phyloP scores from a whole-genome alignment of 1,140 invertebrate genomes.

The Neotoxoptera formosana region DNA sequence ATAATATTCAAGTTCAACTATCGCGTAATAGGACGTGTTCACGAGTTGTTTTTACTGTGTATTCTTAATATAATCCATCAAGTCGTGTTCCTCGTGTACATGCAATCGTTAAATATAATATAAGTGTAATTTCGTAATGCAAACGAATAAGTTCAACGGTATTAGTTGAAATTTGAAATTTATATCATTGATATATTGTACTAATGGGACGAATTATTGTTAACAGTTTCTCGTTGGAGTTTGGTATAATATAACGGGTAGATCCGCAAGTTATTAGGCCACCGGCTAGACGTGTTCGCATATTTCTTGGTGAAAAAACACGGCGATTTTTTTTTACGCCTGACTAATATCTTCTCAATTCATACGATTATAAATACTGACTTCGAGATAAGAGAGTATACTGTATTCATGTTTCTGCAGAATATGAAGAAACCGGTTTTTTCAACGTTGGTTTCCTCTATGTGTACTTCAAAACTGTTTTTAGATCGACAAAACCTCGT shows the following conservation, averaged over 20 bases:
- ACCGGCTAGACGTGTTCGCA: slow-evolving; percentile 29
- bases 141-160: not conserved
- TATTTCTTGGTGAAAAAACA: slow-evolving; percentile 43
- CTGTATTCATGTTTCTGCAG: slow-evolving; percentile 51
- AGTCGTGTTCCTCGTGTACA: not conserved
- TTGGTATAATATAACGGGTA: not conserved
- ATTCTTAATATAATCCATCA: not conserved
- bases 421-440: slow-evolving; percentile 56
- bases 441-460: slow-evolving; percentile 23
- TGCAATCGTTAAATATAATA: not conserved
- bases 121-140: not conserved
- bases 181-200: not conserved
- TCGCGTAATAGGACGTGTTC: not conserved
- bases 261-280: slow-evolving; percentile 4
- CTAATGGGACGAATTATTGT: not conserved
- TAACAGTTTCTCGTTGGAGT: not conserved
- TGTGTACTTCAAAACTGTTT: slow-evolving; percentile 47
- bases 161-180: not conserved
- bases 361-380: slow-evolving; percentile 51
- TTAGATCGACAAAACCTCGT: slow-evolving; percentile 35
- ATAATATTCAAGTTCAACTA: not conserved
- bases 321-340: slow-evolving; percentile 46
- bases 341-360: slow-evolving; percentile 49
- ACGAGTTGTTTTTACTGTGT: not conserved
- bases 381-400: slow-evolving; percentile 48